Evolutionary conservation across 2,797 vertebrate species (phyloP).

Genomic region (Alfaro cultratus): DNA sequence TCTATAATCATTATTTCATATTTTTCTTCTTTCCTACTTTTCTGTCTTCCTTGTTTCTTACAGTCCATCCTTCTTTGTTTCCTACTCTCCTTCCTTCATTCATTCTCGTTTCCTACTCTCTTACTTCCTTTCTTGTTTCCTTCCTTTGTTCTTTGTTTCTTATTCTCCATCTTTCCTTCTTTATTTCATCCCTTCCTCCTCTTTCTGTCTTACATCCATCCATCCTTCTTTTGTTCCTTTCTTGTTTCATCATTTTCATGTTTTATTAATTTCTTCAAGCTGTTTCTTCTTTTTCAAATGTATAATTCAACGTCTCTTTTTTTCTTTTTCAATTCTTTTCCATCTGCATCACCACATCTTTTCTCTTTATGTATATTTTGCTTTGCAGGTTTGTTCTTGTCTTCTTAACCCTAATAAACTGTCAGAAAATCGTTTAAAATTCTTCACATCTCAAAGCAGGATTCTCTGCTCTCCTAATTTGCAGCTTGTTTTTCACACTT

Average conservation of each 20-base stretch:
- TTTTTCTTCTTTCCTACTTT: not conserved
- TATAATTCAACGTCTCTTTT: not conserved
- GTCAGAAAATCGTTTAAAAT: not conserved
- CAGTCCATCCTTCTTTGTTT: not conserved
- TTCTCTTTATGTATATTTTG: not conserved
- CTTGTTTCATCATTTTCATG: not conserved
- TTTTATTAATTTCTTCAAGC: not conserved
- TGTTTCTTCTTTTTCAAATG: not conserved
- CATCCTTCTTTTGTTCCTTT: not conserved
- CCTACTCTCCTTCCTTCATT: not conserved
- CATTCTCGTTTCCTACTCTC: not conserved
- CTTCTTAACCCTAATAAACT: not conserved
- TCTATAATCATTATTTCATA: not conserved
- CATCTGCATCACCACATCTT: not conserved
- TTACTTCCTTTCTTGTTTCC: not conserved
- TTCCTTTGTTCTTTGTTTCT: not conserved
- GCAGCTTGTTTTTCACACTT: conserved; percentile 1
- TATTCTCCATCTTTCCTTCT: not conserved
- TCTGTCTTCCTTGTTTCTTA: not conserved
- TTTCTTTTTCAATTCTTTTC: not conserved
- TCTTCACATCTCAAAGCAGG: not conserved
- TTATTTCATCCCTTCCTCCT: not conserved
- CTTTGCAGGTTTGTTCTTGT: not conserved
- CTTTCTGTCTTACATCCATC: not conserved
- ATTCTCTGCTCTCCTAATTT: not conserved